Conservation (phyloP, 2,888 invertebrate genomes). For the Leptinotarsa rubiginosa region DNA sequence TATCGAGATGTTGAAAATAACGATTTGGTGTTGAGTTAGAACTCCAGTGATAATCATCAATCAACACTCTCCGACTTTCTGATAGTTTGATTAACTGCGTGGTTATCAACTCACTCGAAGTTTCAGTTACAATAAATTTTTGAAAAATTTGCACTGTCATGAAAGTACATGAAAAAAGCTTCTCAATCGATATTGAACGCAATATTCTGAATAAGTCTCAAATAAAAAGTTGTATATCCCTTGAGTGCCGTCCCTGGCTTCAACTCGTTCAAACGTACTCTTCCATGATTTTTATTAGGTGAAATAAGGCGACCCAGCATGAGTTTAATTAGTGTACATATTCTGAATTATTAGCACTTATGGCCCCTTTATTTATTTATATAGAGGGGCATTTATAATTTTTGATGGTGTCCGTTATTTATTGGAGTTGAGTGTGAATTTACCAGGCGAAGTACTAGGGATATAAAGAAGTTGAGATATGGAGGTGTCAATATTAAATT, state of each 20-base stretch:
- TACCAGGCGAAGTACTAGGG: constrained; percentile 21
- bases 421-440: constrained; percentile 28
- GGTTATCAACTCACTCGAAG: too few species aligned
- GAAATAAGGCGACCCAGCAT: constrained; percentile 41
- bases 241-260: background rate
- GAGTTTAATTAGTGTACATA: constrained; percentile 49
- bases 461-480: constrained; percentile 27
- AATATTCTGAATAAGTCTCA: too few species aligned
- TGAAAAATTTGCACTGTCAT: too few species aligned
- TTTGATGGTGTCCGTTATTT: constrained; percentile 35
- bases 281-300: constrained; percentile 45
- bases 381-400: constrained; percentile 38
- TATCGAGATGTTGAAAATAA: too few species aligned
- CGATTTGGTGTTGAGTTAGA: too few species aligned
- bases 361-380: constrained; percentile 32
- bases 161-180: too few species aligned
- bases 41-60: too few species aligned
- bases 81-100: too few species aligned
- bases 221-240: background rate
- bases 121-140: too few species aligned
- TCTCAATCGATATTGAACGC: too few species aligned
- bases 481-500: constrained; percentile 30
- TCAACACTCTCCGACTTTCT: too few species aligned
- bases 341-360: constrained; percentile 49
- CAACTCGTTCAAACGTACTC: constrained; percentile 24